Percentiles rank a stretch among this genome's conserved stretches.
Conservation (phyloP, 2,888 invertebrate species). For the Megaustenia siamemsis region DNA sequence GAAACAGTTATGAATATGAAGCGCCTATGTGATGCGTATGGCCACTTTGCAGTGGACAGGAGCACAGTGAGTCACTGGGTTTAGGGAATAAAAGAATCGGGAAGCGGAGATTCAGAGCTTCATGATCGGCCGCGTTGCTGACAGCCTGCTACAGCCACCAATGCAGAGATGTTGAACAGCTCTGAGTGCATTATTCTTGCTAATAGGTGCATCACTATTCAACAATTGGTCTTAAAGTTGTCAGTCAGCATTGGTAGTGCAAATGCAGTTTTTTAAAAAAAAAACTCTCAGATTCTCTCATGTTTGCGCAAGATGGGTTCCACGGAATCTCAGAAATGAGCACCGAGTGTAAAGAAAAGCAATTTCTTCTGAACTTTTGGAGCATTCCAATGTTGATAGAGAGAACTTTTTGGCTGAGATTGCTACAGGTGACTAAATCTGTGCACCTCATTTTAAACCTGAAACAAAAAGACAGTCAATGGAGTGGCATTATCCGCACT, state of each 20-base stretch:
- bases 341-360: not conserved
- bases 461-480: not conserved
- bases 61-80: not conserved
- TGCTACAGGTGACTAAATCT: no score
- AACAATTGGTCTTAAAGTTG: not conserved
- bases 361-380: not conserved
- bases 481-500: not conserved
- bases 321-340: no score
- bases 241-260: not conserved
- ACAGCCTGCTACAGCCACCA: not conserved
- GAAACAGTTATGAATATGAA: slow-evolving; percentile 10
- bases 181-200: slow-evolving; percentile 5
- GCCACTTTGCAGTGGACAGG: not conserved
- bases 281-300: not conserved
- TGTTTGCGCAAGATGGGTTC: not conserved
- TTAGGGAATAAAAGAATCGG: slow-evolving; percentile 24
- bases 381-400: not conserved
- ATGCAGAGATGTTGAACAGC: not conserved
- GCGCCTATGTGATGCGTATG: not conserved
- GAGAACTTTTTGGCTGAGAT: not conserved
- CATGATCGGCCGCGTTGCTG: not conserved
- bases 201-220: not conserved
- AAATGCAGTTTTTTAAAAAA: not conserved
- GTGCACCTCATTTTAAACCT: not conserved
- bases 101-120: not conserved